A percentile compares a stretch with the other conserved stretches of the same genome.
These are phyloP conservation scores for Tortricodes alternella DNA, from an alignment of 2,888 invertebrate genomes.

Conservation along the genomic window DNA sequence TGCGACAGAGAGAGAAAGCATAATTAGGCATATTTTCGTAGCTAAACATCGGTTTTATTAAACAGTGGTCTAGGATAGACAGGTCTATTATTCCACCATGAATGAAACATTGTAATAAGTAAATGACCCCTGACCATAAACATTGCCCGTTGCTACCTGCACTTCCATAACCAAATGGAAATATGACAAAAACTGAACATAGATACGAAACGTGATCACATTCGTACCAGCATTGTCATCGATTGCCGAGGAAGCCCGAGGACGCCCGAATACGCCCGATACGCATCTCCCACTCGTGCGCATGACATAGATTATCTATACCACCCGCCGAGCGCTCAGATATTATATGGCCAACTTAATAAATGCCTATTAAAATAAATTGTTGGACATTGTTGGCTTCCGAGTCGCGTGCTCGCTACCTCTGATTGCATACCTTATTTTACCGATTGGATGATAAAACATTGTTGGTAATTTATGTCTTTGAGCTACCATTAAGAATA, in stretches of 20 bases:
- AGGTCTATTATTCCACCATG: too few relatives aligned
- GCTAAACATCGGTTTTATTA: too few relatives aligned
- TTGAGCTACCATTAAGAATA: constrained; percentile 17
- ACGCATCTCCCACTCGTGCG: constrained; percentile 32
- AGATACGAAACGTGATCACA: constrained; percentile 31
- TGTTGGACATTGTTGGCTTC: constrained; percentile 36
- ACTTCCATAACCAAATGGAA: neutral
- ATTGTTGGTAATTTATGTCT: constrained; percentile 26
- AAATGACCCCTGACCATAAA: too few relatives aligned
- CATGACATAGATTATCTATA: constrained; percentile 36
- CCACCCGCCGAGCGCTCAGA: constrained; percentile 33
- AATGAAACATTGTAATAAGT: too few relatives aligned
- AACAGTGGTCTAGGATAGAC: too few relatives aligned
- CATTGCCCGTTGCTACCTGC: neutral
- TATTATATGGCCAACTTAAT: constrained; percentile 36
- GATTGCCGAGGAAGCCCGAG: constrained; percentile 23
- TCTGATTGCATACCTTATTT: constrained; percentile 31
- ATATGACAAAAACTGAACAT: neutral
- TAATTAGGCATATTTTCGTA: too few relatives aligned
- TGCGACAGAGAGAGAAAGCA: too few relatives aligned
- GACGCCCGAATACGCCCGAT: constrained; percentile 27
- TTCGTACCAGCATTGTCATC: constrained; percentile 33
- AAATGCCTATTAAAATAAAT: constrained; percentile 38
- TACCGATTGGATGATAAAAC: constrained; percentile 33
- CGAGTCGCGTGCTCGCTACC: constrained; percentile 28